phyloP scores from a whole-genome alignment of 2,888 invertebrate species.

The Onchidella celtica region DNA sequence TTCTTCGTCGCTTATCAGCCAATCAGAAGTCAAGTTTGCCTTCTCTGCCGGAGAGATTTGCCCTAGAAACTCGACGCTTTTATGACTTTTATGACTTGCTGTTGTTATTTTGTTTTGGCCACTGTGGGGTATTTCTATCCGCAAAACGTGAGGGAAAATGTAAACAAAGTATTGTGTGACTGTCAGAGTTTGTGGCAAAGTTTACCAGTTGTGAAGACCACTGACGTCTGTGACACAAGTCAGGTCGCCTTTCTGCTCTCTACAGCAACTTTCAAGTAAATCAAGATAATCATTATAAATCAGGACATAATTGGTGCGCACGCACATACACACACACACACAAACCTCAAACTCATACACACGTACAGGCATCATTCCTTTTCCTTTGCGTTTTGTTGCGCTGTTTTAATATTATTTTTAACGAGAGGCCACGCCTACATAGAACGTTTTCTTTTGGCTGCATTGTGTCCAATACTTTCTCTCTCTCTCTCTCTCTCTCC shows the following conservation, averaged over 20 bases:
- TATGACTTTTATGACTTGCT: background rate
- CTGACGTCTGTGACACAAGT: background rate
- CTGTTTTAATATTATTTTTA: background rate
- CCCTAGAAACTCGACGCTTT: background rate
- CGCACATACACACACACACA: no score
- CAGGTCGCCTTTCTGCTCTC: no score
- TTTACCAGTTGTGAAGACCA: background rate
- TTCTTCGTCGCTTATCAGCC: constrained; percentile 36
- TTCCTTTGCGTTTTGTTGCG: background rate
- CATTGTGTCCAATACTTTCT: no score
- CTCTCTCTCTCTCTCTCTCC: background rate
- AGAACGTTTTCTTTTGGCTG: no score
- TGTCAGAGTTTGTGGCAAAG: background rate
- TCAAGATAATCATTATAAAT: no score
- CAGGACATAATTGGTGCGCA: no score
- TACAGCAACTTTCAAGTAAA: no score
- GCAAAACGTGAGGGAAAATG: background rate
- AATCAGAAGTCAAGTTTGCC: background rate
- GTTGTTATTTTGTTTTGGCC: background rate
- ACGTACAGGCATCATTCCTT: background rate
- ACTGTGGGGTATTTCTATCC: background rate
- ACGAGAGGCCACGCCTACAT: no score
- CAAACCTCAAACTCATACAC: background rate
- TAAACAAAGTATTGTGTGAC: background rate
- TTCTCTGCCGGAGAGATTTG: background rate